These are phyloP conservation scores for Caenorhabditis angaria DNA, from an alignment of 2,888 invertebrate genomes.

Conservation along the genomic window DNA sequence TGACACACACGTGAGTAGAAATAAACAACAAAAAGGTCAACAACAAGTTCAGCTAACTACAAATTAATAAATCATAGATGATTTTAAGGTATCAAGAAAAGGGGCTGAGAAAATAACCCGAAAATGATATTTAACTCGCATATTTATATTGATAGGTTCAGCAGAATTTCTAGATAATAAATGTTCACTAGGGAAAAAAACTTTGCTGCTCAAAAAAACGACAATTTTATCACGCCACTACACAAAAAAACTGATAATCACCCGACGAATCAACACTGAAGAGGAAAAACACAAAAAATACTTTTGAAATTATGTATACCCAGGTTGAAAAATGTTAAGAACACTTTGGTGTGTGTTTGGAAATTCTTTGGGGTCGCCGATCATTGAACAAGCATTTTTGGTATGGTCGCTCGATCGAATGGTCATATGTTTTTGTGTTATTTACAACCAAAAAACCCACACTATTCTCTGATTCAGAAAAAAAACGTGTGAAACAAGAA, in stretches of 20 bases:
- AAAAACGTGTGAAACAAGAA: too few relatives aligned
- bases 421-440: background rate
- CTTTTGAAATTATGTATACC: background rate
- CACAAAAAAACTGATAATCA: background rate
- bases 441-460: background rate
- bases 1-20: background rate
- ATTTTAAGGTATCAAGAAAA: background rate
- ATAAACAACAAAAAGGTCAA: background rate
- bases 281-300: background rate
- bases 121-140: background rate
- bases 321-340: slow-evolving; percentile 4
- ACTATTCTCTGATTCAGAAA: too few relatives aligned
- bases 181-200: background rate
- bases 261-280: background rate
- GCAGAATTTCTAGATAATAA: background rate
- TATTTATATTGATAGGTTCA: background rate
- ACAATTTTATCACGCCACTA: background rate
- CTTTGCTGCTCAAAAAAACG: background rate
- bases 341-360: background rate
- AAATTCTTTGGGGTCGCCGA: background rate
- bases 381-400: slow-evolving; percentile 3
- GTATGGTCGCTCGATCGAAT: background rate
- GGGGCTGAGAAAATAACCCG: background rate
- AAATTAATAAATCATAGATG: background rate
- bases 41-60: background rate